phyloP scores from a whole-genome alignment of 2,888 invertebrate species.

The Itoplectis maculator region DNA sequence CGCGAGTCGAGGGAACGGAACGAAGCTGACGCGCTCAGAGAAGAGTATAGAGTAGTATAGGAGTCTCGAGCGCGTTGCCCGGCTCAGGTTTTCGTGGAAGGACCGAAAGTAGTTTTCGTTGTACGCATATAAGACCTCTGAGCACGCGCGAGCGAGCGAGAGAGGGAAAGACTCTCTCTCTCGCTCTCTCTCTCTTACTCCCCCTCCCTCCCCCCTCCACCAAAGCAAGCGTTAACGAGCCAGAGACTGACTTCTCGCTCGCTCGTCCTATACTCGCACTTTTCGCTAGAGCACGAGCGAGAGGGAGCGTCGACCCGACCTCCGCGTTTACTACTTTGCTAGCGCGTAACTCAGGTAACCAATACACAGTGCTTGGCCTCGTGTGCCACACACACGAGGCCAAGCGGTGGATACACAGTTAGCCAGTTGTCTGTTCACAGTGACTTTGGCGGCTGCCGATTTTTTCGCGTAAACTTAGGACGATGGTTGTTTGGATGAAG shows the following conservation, averaged over 20 bases:
- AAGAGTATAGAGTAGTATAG: conserved; percentile 51
- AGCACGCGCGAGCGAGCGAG: conserved; percentile 15
- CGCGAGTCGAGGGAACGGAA: not conserved
- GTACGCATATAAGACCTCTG: conserved; percentile 64
- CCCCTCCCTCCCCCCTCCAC: conserved; percentile 27
- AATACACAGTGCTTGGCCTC: no score
- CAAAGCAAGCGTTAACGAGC: conserved; percentile 61
- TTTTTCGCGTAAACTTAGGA: no score
- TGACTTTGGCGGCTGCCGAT: no score
- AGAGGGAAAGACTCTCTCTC: not conserved
- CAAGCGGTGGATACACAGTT: not conserved
- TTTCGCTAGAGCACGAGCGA: conserved; percentile 62
- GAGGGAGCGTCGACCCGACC: conserved; percentile 64
- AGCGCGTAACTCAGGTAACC: conserved; percentile 18
- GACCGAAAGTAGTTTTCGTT: conserved; percentile 68
- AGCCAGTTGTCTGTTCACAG: no score
- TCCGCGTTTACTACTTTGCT: conserved; percentile 26
- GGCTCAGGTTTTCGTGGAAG: conserved; percentile 63
- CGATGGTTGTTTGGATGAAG: no score
- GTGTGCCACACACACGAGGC: not conserved
- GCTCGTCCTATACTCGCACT: conserved; percentile 50
- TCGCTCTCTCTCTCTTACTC: conserved; percentile 7
- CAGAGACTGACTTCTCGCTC: conserved; percentile 55
- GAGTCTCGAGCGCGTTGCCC: conserved; percentile 53
- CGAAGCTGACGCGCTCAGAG: conserved; percentile 12